Conservation (phyloP, 2,113 vertebrate species). For the Hippopotamus amphibius region DNA sequence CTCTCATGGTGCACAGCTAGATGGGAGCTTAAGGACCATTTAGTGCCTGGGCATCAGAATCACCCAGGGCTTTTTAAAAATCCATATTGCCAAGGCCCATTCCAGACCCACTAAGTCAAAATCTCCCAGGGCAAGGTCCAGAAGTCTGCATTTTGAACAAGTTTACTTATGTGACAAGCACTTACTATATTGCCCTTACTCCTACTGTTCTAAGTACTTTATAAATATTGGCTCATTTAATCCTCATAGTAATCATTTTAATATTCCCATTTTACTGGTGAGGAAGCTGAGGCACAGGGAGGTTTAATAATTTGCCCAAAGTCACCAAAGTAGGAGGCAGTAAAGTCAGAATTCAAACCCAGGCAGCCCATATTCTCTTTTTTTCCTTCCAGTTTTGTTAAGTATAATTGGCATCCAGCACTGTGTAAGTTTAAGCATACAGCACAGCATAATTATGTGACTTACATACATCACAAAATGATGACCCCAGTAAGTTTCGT, state of each 20-base stretch:
- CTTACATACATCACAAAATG: not conserved
- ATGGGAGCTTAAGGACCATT: not conserved
- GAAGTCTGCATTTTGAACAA: constrained; percentile 21
- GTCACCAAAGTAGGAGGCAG: not conserved
- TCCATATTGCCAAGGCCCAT: not conserved
- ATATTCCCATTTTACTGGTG: constrained; percentile 14
- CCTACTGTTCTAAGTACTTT: constrained; percentile 4
- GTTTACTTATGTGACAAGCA: not conserved
- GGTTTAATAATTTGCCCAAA: not conserved
- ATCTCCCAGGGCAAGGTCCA: not conserved
- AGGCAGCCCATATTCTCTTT: not conserved
- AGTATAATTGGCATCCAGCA: not conserved
- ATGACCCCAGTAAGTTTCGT: not conserved
- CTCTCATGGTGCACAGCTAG: not conserved
- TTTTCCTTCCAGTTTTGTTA: not conserved
- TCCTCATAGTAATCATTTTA: not conserved
- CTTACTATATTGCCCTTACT: not conserved
- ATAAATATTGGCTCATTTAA: not conserved
- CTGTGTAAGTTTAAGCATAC: not conserved
- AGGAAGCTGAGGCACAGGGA: constrained; percentile 18
- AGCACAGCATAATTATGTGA: not conserved
- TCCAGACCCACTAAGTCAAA: not conserved
- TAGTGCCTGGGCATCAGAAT: not conserved
- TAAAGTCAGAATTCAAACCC: not conserved
- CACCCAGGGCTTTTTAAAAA: not conserved